Conservation (phyloP, 2,888 invertebrate genomes). For the Cenopis cana region DNA sequence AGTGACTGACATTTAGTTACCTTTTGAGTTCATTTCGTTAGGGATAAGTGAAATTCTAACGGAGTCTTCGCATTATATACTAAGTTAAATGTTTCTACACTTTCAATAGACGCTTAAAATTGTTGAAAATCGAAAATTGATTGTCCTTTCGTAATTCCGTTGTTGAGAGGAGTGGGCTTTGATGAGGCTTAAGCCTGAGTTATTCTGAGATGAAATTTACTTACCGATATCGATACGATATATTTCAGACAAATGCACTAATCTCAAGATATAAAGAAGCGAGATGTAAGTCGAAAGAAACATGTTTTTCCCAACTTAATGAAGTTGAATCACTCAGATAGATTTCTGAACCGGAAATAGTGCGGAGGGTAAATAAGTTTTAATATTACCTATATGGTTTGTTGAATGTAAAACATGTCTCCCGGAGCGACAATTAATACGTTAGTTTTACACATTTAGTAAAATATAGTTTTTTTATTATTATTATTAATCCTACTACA, state of each 20-base stretch:
- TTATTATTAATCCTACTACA: no score
- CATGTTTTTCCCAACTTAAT: no score
- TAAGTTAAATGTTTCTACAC: conserved; percentile 28
- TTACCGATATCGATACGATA: neutral
- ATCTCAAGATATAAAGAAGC: no score
- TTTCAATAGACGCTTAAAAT: conserved; percentile 23
- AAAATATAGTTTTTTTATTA: no score
- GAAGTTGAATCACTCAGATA: no score
- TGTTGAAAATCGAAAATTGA: conserved; percentile 20
- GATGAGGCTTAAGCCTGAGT: neutral
- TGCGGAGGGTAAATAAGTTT: no score
- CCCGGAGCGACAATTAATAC: no score
- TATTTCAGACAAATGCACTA: neutral
- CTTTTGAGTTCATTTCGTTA: neutral
- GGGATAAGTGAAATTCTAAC: conserved; percentile 13
- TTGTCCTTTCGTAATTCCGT: conserved; percentile 12
- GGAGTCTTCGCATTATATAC: conserved; percentile 12
- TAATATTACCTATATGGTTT: no score
- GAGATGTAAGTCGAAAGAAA: no score
- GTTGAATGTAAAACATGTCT: no score
- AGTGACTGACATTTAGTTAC: neutral
- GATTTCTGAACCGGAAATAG: no score
- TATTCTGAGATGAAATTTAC: neutral
- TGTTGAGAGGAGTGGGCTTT: conserved; percentile 2
- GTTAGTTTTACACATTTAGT: no score